phyloP scores from a whole-genome alignment of 30 jellyfish, hydroid and myxozoan genomes.

The Chrysaora quinquecirrha region DNA sequence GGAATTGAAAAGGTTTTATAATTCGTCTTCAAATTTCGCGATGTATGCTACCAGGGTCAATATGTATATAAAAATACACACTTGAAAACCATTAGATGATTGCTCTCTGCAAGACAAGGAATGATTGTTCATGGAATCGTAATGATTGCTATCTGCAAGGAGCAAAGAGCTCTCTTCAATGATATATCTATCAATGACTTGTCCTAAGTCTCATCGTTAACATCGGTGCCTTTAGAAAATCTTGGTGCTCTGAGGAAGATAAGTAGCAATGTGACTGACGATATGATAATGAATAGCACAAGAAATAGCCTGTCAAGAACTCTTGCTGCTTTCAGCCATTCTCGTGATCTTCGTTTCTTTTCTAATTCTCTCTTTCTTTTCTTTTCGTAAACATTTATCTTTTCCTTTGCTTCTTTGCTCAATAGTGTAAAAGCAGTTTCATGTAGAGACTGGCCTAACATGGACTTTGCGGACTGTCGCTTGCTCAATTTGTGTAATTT shows the following conservation, averaged over 20 bases:
- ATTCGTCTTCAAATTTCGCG: no score
- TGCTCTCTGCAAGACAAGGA: no score
- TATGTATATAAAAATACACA: no score
- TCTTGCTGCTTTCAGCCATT: constrained; percentile 84
- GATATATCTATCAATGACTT: no score
- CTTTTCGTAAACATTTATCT: constrained; percentile 40
- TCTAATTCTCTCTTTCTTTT: constrained; percentile 15
- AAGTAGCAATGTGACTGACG: constrained; percentile 56
- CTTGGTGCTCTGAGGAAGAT: constrained; percentile 87
- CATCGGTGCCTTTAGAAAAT: constrained; percentile 17
- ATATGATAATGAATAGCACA: constrained; percentile 51
- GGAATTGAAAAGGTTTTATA: no score
- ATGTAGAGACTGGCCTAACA: constrained; percentile 23
- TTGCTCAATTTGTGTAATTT: neutral
- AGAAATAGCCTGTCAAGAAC: constrained; percentile 68
- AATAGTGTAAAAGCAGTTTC: constrained; percentile 29
- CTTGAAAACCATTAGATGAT: no score
- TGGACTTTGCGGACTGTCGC: constrained; percentile 9
- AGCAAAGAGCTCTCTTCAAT: no score
- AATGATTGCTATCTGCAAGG: no score
- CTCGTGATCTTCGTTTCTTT: constrained; percentile 45
- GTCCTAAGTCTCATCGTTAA: no score
- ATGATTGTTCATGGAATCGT: no score
- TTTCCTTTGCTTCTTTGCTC: constrained; percentile 10
- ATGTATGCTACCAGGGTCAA: no score